These are phyloP conservation scores for Callithrix jacchus DNA, from an alignment of 2,113 vertebrate genomes.

Conservation along the genomic window DNA sequence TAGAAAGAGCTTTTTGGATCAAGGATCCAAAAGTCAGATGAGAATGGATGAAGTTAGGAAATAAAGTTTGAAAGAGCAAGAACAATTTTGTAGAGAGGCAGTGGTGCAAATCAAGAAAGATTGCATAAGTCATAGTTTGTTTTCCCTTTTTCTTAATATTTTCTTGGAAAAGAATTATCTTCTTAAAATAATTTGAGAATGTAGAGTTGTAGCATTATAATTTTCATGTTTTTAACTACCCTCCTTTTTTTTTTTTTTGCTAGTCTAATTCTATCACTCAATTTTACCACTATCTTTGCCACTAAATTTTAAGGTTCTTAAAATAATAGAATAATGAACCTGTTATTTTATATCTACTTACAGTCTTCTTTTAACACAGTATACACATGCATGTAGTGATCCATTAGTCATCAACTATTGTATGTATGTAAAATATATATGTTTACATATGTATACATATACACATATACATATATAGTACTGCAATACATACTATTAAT, in stretches of 20 bases:
- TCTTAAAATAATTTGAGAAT: slow-evolving; percentile 21
- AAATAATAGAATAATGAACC: background rate
- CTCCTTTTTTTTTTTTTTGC: background rate
- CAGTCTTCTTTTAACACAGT: background rate
- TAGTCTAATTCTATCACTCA: background rate
- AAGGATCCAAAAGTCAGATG: background rate
- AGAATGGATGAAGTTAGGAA: background rate
- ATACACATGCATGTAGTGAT: background rate
- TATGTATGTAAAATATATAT: background rate
- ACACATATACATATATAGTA: background rate
- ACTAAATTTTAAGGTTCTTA: background rate
- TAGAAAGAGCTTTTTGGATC: background rate
- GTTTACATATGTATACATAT: background rate
- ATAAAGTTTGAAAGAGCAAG: background rate
- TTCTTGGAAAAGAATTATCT: slow-evolving; percentile 8
- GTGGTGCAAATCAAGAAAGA: background rate
- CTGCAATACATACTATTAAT: background rate
- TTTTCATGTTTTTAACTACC: background rate
- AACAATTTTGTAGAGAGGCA: background rate
- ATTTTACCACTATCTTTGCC: background rate
- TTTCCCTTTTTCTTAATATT: background rate
- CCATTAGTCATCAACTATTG: background rate
- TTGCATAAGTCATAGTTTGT: background rate
- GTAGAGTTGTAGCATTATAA: background rate
- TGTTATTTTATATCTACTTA: background rate